Evolutionary conservation across 2,888 invertebrate genomes (phyloP), one percentile per base, ranked within the genome.

Genomic region (Stenchaetothrips biformis): DNA sequence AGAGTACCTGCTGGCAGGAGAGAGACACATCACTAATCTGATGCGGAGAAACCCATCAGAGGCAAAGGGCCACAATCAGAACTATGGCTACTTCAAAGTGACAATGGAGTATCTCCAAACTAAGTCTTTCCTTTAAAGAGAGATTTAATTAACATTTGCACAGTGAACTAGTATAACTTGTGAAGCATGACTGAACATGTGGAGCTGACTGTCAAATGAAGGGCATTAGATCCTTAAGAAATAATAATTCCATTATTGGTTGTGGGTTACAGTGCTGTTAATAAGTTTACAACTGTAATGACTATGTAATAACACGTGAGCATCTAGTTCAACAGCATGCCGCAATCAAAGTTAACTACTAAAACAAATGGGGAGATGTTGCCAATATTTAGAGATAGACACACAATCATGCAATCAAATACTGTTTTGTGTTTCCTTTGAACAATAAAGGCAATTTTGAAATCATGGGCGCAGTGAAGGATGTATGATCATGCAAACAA

Each of bases 1-100:
- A 85, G 94, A 94, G 88, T 94, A 95, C 88, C 92, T 91, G 89
- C 80, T 74, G 67, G 67, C 67, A 74, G 25, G n/a, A 74, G 67
- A 74, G 67, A 21, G 11, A 88, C 83, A 47, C 37, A 81, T 59
- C 18, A 81, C 79, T 81, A 77, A 37, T 49, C 67, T 48, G 37
- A 80, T 49, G 77, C 49, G n/a, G n/a, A 48, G n/a, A 74, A 37
- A n/a, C n/a, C n/a, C n/a, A n/a, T n/a, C n/a, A n/a, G n/a, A n/a
- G n/a, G n/a, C n/a, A 53, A 87, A 86, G 85, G 85, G 80, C 67
- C 47, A 79, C 53, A 47, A 27, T 25, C 21, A 77, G 4, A 62
- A 81, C 77, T 37, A 77, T 18, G 27, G 48, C 21, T 48, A 48
- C 77, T 25, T n/a, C n/a, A 77, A 1, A 78, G 25, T 27, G 27